phyloP scores from a whole-genome alignment of 2,797 vertebrate species.

The Vultur gryphus region DNA sequence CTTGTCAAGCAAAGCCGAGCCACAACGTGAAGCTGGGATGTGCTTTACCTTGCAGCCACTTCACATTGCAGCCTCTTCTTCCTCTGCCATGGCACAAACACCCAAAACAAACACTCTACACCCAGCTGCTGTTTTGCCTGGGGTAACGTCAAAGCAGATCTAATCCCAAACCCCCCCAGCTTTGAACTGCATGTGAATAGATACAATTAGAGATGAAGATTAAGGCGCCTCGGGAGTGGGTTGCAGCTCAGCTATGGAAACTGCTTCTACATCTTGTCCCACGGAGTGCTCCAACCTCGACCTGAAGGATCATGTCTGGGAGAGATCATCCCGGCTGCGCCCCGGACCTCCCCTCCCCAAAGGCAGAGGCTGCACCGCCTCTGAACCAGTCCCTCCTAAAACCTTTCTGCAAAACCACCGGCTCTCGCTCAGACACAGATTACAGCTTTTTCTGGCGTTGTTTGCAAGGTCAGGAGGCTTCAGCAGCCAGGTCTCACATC shows the following conservation, averaged over 20 bases:
- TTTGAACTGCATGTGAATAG: neutral
- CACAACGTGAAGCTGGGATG: neutral
- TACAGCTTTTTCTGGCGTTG: neutral
- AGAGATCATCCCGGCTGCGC: neutral
- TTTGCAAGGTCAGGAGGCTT: neutral
- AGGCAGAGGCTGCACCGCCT: neutral
- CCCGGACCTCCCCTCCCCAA: neutral
- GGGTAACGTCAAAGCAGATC: neutral
- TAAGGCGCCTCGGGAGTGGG: neutral
- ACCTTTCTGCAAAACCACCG: neutral
- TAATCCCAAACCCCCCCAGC: neutral
- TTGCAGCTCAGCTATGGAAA: neutral
- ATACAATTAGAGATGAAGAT: neutral
- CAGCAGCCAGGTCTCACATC: neutral
- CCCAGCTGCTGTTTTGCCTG: neutral
- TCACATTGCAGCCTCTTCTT: neutral
- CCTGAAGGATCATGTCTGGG: neutral
- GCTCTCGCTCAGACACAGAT: neutral
- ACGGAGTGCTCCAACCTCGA: neutral
- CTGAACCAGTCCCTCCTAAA: neutral
- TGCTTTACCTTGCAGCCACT: neutral
- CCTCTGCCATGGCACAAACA: neutral
- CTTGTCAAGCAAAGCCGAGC: neutral
- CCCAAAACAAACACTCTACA: neutral
- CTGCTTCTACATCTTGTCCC: neutral